phyloP scores from a whole-genome alignment of 2,113 vertebrate genomes.

The Herpailurus yagouaroundi region DNA sequence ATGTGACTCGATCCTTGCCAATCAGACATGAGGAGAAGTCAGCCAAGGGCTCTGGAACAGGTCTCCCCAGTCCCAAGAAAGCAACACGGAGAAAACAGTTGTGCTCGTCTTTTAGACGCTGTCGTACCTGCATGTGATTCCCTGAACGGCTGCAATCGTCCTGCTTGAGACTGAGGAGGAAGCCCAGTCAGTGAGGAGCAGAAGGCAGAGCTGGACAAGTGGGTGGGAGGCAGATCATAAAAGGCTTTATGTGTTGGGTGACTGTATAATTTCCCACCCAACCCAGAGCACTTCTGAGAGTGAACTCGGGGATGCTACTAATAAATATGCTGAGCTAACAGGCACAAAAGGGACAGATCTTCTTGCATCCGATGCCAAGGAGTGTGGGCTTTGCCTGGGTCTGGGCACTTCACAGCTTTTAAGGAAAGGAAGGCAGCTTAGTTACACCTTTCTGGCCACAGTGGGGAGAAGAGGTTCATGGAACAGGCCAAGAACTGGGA shows the following conservation, averaged over 20 bases:
- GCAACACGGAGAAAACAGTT: background rate
- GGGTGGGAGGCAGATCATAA: background rate
- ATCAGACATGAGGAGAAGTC: background rate
- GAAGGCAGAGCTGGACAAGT: background rate
- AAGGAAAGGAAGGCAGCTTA: background rate
- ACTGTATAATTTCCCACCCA: background rate
- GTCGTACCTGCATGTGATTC: background rate
- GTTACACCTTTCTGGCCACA: background rate
- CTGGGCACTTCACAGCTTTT: background rate
- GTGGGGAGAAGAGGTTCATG: background rate
- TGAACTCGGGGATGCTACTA: background rate
- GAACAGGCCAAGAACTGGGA: background rate
- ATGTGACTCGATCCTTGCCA: background rate
- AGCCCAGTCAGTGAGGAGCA: background rate
- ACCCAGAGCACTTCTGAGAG: background rate
- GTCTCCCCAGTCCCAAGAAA: background rate
- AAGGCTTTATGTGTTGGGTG: background rate
- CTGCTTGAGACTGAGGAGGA: background rate
- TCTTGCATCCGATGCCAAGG: background rate
- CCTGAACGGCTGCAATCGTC: background rate
- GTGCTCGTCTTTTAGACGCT: background rate
- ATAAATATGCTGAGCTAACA: background rate
- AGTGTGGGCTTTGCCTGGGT: background rate
- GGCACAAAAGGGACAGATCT: background rate
- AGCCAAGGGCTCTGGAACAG: background rate